Conservation (phyloP, 2,888 invertebrate genomes). For the Peribatodes rhomboidaria region DNA sequence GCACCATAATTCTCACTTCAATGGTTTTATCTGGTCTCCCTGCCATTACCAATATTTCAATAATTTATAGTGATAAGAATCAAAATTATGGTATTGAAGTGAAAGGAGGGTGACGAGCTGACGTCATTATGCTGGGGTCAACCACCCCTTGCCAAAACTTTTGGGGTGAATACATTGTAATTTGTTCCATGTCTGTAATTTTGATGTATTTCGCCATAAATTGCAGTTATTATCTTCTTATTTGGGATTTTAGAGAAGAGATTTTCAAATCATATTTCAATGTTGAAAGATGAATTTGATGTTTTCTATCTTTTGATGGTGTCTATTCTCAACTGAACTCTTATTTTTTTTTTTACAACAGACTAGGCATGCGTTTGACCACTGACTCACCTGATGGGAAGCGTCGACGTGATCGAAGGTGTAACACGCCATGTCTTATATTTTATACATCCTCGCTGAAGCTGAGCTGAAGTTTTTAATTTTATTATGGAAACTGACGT, state of each 20-base stretch:
- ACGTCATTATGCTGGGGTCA: conserved; percentile 40
- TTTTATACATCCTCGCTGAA: too few relatives aligned
- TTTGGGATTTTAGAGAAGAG: not conserved
- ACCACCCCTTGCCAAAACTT: conserved; percentile 37
- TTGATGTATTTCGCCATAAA: conserved; percentile 24
- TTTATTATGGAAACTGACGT: too few relatives aligned
- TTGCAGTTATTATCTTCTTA: conserved; percentile 11
- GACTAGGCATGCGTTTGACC: too few relatives aligned
- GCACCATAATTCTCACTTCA: too few relatives aligned
- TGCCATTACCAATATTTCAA: too few relatives aligned
- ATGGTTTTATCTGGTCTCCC: too few relatives aligned
- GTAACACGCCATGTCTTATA: too few relatives aligned
- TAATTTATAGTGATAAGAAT: conserved; percentile 47
- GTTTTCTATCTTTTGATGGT: not conserved
- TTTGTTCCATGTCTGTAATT: conserved; percentile 38
- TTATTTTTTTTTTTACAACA: too few relatives aligned
- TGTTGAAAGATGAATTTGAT: not conserved
- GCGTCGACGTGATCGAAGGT: too few relatives aligned
- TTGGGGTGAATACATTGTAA: conserved; percentile 34
- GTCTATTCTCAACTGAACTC: too few relatives aligned
- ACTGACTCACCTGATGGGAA: too few relatives aligned
- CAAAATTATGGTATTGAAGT: conserved; percentile 45
- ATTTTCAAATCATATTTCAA: not conserved
- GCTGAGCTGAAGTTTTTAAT: too few relatives aligned
- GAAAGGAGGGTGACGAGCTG: conserved; percentile 50